phyloP scores from a whole-genome alignment of 2,113 vertebrate species.

The Tiliqua scincoides region DNA sequence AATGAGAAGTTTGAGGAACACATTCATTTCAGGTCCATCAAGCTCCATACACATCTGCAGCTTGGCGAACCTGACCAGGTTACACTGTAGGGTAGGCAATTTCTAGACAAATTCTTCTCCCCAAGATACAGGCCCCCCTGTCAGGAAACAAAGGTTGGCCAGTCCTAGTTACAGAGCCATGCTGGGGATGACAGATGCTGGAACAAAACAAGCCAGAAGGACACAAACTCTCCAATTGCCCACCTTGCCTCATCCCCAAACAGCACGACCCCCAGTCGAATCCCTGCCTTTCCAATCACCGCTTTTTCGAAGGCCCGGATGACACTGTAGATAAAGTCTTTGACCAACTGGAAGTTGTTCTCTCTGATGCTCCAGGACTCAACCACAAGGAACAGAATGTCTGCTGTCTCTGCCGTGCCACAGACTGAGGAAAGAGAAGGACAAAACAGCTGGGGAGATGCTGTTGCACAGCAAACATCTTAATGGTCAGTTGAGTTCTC shows the following conservation, averaged over 20 bases:
- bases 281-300: slow-evolving; percentile 74
- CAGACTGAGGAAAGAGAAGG: slow-evolving; percentile 75
- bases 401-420: slow-evolving; percentile 77
- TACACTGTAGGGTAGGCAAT: too few species aligned
- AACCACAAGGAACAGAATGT: slow-evolving; percentile 87
- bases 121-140: too few species aligned
- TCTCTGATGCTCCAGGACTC: slow-evolving; percentile 76
- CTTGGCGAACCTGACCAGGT: too few species aligned
- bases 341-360: slow-evolving; percentile 73
- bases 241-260: slow-evolving; percentile 83
- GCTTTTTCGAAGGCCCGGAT: slow-evolving; percentile 74
- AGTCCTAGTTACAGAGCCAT: not conserved
- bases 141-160: too few species aligned
- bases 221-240: not conserved
- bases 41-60: too few species aligned
- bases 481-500: too few species aligned
- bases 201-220: not conserved
- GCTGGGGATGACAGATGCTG: too few species aligned
- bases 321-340: slow-evolving; percentile 77
- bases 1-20: too few species aligned
- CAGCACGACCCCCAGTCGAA: slow-evolving; percentile 84
- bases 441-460: not conserved
- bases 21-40: too few species aligned
- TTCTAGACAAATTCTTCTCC: too few species aligned
- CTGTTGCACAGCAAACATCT: not conserved